These are phyloP conservation scores for Pleuronectes platessa DNA, from an alignment of 2,113 vertebrate species.

Conservation along the genomic window DNA sequence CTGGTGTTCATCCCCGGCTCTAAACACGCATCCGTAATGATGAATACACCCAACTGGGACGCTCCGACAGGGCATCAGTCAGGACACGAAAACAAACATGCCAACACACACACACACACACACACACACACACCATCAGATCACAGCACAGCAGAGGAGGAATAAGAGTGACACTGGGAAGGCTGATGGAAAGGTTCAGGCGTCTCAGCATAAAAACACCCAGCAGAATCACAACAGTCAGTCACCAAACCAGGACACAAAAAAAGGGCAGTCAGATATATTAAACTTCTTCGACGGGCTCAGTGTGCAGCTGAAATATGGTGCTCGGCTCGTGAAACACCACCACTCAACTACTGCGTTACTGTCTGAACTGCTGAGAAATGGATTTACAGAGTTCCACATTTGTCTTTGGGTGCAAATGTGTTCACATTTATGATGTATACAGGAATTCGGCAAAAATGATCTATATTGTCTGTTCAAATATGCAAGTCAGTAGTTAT, in stretches of 20 bases:
- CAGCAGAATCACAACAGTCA: constrained; percentile 64
- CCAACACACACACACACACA: constrained; percentile 59
- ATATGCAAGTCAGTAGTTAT: no score
- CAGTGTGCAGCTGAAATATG: constrained; percentile 54
- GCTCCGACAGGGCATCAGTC: constrained; percentile 79
- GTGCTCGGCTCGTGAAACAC: constrained; percentile 33
- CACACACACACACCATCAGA: constrained; percentile 65
- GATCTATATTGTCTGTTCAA: background rate
- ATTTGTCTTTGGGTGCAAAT: constrained; percentile 22
- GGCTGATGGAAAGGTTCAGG: constrained; percentile 74
- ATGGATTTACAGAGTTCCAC: constrained; percentile 20
- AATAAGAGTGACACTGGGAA: constrained; percentile 66
- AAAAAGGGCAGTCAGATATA: constrained; percentile 69
- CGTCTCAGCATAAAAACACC: constrained; percentile 70
- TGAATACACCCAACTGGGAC: constrained; percentile 76
- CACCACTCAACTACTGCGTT: constrained; percentile 38
- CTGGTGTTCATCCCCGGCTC: constrained; percentile 76
- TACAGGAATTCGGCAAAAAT: background rate
- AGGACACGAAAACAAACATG: constrained; percentile 77
- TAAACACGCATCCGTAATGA: constrained; percentile 79
- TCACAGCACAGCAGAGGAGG: constrained; percentile 67
- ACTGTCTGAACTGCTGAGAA: constrained; percentile 25
- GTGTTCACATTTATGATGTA: background rate
- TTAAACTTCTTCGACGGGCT: constrained; percentile 64
- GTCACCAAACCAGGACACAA: constrained; percentile 64